Evolutionary conservation across 2,888 invertebrate genomes (phyloP).

Genomic region (Dinocampus coccinellae): DNA sequence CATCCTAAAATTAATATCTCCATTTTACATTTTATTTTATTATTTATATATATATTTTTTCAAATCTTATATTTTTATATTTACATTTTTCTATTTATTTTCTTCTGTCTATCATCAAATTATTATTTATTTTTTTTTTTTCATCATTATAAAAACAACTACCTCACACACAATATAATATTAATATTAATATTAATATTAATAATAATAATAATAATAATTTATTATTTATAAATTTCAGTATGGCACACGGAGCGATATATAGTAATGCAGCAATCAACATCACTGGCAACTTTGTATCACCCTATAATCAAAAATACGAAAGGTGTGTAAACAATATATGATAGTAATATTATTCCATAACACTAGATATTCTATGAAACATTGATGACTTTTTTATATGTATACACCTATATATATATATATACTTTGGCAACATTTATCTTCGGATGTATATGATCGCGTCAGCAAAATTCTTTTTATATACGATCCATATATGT

Average conservation of each 20-base stretch:
- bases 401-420: no score
- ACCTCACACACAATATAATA: no score
- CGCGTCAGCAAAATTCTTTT: background rate
- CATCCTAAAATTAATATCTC: no score
- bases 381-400: background rate
- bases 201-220: no score
- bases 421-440: no score
- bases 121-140: no score
- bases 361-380: background rate
- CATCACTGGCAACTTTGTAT: background rate
- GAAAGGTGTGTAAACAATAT: background rate
- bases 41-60: background rate
- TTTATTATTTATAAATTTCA: background rate
- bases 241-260: background rate
- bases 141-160: no score
- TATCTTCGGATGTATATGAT: background rate
- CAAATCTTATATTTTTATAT: background rate
- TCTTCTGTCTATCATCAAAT: no score
- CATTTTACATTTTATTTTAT: background rate
- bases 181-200: no score
- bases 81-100: no score
- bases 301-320: background rate
- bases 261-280: background rate
- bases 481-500: no score
- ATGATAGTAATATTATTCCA: background rate